Evolutionary conservation across 2,888 invertebrate genomes (phyloP), one percentile per base, ranked within the genome.

Genomic region (Phalera bucephala): DNA sequence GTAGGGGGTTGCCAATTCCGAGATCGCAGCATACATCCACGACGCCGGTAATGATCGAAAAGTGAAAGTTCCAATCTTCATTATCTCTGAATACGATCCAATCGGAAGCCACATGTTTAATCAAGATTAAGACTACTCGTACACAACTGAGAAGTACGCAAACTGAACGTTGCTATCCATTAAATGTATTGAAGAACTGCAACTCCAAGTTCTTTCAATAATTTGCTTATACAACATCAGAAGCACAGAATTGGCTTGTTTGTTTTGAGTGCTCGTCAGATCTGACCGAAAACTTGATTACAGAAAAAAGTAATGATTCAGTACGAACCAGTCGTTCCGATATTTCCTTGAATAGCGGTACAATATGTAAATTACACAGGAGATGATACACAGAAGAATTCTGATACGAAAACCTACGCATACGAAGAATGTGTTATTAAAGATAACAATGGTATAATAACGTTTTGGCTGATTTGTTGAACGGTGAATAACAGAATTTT

Each of bases 331-430:
- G 75, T 69, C 71, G 59, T 60, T 52, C 56, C 41, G 58, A 59
- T 67, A 61, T 64, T 76, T 72, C 68, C 75, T 70, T 72, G 79
- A 67, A 78, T 85, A 86, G 82, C 86, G 85, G 85, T 81, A 83
- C 70, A 68, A 66, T 80, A 85, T 85, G 79, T 73, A 83, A 84
- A 85, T 82, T 65, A 64, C 60, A 55, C 53, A 53, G 53, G 53
- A 72, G 73, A 73, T 72, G 72, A 71, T 70, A 70, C 69, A 68
- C 67, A 61, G 49, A 57, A 55, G 64, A 67, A 70, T 50, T 68
- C 54, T 58, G 64, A 64, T 56, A 62, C 51, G 64, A 67, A 66
- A 69, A 67, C 61, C 59, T 60, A 68, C 63, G 67, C 66, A 64
- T 56, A 59, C 55, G 58, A 59, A 63, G 61, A 70, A 68, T 67